Percentiles rank a stretch among this genome's conserved stretches.
phyloP scores from a whole-genome alignment of 2,888 invertebrate species.

The Cheilosia vulpina region DNA sequence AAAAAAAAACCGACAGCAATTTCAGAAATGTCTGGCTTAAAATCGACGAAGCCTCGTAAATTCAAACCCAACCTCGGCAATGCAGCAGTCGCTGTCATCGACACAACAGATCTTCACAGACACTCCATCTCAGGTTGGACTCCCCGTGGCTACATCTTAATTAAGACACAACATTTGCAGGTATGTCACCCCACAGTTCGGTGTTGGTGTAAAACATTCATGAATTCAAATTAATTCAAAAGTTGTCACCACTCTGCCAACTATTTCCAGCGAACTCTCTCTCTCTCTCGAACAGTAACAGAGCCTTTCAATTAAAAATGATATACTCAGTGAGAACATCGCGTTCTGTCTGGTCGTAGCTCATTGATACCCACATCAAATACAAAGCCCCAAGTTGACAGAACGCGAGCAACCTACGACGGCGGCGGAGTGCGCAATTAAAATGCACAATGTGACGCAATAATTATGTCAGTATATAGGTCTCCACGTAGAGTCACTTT shows the following conservation, averaged over 20 bases:
- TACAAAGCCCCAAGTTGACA: conserved; percentile 49
- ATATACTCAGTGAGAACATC: conserved; percentile 35
- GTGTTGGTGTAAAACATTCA: conserved; percentile 23
- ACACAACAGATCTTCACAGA: not conserved
- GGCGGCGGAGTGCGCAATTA: conserved; percentile 35
- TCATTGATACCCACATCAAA: conserved; percentile 48
- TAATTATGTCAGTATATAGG: conserved; percentile 46
- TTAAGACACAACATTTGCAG: conserved; percentile 34
- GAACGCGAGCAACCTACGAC: conserved; percentile 48
- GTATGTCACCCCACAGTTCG: conserved; percentile 42
- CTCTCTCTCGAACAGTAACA: no score
- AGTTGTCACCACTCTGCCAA: conserved; percentile 3
- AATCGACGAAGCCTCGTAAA: not conserved
- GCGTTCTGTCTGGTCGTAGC: not conserved
- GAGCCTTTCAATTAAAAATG: conserved; percentile 37
- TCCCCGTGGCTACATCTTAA: conserved; percentile 41
- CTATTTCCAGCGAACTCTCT: not conserved
- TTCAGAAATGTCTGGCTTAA: not conserved
- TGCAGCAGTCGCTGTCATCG: not conserved
- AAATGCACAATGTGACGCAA: conserved; percentile 36
- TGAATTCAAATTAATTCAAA: conserved; percentile 64
- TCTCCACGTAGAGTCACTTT: conserved; percentile 41
- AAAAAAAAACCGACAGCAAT: no score
- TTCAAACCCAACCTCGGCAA: not conserved
- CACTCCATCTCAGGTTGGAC: conserved; percentile 9